Evolutionary conservation across 2,113 vertebrate genomes (phyloP), one percentile per base, ranked within the genome.

Genomic region (Ariopsis seemanni): DNA sequence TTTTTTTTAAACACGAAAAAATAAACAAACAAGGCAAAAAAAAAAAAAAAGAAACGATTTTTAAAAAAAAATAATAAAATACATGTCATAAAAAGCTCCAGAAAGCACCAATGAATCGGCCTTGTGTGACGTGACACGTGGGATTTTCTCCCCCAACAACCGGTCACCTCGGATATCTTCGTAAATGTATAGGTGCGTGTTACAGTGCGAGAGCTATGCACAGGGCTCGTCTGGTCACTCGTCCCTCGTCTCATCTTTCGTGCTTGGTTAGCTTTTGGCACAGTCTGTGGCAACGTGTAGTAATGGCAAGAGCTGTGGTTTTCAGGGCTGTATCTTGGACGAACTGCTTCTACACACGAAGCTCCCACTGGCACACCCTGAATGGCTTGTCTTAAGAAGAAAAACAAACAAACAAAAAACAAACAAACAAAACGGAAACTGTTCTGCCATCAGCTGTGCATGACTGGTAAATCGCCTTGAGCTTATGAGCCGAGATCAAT

Each of bases 101-200:
- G 95, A 95, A 95, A 95, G 95, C 95, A 96, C 95, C 95, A 95
- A 95, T 93, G 93, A 95, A 95, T 95, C 94, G 94, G 94, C 94
- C 94, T 93, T 93, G 83, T 91, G 94, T 92, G 91, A 93, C 94
- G 88, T 10, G 71, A 71, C 88, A 89, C 83, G 85, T 57, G 86
- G 69, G 77, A 92, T 89, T 89, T 89, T 30, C 34, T 22, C 74
- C 30, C 89, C 89, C 86, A 75, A 86, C 90, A 87, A 90, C 86
- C 30, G 89, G 92, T 92, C 94, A 92, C 94, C 92, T 94, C 91
- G 92, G 94, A 93, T 91, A 94, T 92, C 92, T 95, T 91, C 90
- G 92, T 92, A 93, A 93, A 90, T 48, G 84, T 93, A 93, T 87
- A 91, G 92, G 93, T 92, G 93, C 85, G 85, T 90, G 72, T 92